These are phyloP conservation scores for Cavia porcellus DNA, from an alignment of 2,113 vertebrate species.

Conservation along the genomic window DNA sequence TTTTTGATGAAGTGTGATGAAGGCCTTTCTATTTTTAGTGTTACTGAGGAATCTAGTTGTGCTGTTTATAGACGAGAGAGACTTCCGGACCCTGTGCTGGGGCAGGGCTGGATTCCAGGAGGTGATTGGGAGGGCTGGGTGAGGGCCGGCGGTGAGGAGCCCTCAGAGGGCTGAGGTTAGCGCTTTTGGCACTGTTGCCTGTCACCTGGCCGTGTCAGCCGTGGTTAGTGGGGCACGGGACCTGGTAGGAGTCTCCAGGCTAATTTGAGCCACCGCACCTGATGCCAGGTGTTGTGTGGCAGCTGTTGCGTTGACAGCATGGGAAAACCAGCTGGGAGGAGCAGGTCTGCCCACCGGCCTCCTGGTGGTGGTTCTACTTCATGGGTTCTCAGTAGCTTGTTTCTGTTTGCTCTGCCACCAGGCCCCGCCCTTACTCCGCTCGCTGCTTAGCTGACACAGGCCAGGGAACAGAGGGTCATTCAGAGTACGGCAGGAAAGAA, in stretches of 20 bases:
- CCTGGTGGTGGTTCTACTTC: background rate
- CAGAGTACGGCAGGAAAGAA: background rate
- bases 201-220: background rate
- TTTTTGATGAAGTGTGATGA: constrained; percentile 86
- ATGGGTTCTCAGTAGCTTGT: background rate
- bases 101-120: constrained; percentile 33
- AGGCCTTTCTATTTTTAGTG: constrained; percentile 75
- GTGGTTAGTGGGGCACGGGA: background rate
- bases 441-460: background rate
- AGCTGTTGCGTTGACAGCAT: background rate
- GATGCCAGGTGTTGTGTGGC: background rate
- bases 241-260: background rate
- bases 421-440: background rate
- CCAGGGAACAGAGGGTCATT: background rate
- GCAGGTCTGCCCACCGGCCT: background rate
- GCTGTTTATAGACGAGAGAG: background rate
- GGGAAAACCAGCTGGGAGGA: background rate
- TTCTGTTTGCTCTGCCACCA: background rate
- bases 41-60: background rate
- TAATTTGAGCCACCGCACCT: background rate
- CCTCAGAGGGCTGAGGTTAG: constrained; percentile 25
- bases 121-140: constrained; percentile 44
- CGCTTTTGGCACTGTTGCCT: background rate
- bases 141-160: background rate
- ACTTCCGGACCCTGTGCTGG: background rate